These are phyloP conservation scores for Nannoperca obscura DNA, from an alignment of 2,797 vertebrate genomes.

Conservation along the genomic window DNA sequence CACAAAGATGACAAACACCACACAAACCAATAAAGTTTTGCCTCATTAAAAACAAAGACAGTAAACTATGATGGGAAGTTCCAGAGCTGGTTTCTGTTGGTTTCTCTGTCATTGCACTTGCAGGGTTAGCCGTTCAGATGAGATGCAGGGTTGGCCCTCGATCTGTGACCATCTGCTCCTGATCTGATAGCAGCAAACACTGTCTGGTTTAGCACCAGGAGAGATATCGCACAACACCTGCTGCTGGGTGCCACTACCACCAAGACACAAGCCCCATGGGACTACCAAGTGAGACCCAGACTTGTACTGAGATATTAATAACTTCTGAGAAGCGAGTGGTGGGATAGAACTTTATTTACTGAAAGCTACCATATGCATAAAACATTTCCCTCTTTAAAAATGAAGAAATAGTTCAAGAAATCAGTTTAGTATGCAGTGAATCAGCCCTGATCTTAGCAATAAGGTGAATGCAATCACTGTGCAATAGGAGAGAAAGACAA, in stretches of 20 bases:
- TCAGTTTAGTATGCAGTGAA: slow-evolving; percentile 26
- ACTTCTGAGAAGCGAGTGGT: slow-evolving; percentile 33
- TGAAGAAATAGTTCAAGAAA: slow-evolving; percentile 17
- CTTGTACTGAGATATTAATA: slow-evolving; percentile 60
- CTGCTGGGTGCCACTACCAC: slow-evolving; percentile 53
- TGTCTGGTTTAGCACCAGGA: slow-evolving; percentile 51
- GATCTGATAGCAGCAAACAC: slow-evolving; percentile 59
- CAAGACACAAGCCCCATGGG: slow-evolving; percentile 47
- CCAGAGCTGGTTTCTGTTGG: slow-evolving; percentile 3
- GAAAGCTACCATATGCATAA: slow-evolving; percentile 27
- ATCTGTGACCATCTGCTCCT: slow-evolving; percentile 67
- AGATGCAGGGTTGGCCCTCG: slow-evolving; percentile 47
- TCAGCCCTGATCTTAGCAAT: neutral
- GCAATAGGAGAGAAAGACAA: slow-evolving; percentile 3
- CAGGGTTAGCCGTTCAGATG: slow-evolving; percentile 23
- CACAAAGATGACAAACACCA: slow-evolving; percentile 22
- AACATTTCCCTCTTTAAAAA: slow-evolving; percentile 22
- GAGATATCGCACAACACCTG: slow-evolving; percentile 64
- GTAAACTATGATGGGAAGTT: slow-evolving; percentile 5
- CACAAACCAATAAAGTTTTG: slow-evolving; percentile 33
- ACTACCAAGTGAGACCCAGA: slow-evolving; percentile 39
- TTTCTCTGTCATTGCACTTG: slow-evolving; percentile 13
- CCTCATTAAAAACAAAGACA: slow-evolving; percentile 27
- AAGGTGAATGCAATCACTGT: slow-evolving; percentile 1
- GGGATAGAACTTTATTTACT: slow-evolving; percentile 45